phyloP scores from a whole-genome alignment of 1,140 invertebrate genomes.

The Danaus melanippus region DNA sequence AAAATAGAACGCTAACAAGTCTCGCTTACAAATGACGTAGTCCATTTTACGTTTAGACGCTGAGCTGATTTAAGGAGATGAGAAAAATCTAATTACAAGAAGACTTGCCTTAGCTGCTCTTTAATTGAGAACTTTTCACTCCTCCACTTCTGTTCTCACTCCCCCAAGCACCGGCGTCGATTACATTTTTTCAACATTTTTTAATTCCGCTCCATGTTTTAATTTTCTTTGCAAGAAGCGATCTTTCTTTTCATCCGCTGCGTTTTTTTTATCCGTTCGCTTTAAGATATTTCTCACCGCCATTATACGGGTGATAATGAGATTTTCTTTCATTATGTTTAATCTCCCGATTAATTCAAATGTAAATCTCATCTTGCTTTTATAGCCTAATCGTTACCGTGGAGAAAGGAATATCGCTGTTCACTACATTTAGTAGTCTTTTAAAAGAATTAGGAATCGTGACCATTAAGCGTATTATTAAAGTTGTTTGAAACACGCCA shows the following conservation, averaged over 20 bases:
- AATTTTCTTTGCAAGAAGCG: constrained; percentile 56
- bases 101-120: constrained; percentile 56
- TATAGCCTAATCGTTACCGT: constrained; percentile 43
- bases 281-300: constrained; percentile 65
- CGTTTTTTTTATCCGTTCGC: constrained; percentile 52
- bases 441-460: constrained; percentile 65
- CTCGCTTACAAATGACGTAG: constrained; percentile 70
- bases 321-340: constrained; percentile 72
- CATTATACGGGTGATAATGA: constrained; percentile 68
- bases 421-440: constrained; percentile 40
- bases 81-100: constrained; percentile 69
- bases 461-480: constrained; percentile 27
- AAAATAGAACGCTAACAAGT: constrained; percentile 60
- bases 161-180: constrained; percentile 51
- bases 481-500: constrained; percentile 20
- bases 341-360: constrained; percentile 72
- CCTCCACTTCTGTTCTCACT: constrained; percentile 17
- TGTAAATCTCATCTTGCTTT: constrained; percentile 68
- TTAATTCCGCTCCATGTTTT: constrained; percentile 68
- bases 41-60: constrained; percentile 50
- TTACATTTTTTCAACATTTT: constrained; percentile 71
- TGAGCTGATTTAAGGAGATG: constrained; percentile 65
- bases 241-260: constrained; percentile 58
- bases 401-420: constrained; percentile 36
- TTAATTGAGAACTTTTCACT: constrained; percentile 66